Percentiles rank a stretch among this genome's conserved stretches.
These are phyloP conservation scores for Pseudachorutes palmiensis DNA, from an alignment of 1,140 invertebrate species.

Conservation along the genomic window DNA sequence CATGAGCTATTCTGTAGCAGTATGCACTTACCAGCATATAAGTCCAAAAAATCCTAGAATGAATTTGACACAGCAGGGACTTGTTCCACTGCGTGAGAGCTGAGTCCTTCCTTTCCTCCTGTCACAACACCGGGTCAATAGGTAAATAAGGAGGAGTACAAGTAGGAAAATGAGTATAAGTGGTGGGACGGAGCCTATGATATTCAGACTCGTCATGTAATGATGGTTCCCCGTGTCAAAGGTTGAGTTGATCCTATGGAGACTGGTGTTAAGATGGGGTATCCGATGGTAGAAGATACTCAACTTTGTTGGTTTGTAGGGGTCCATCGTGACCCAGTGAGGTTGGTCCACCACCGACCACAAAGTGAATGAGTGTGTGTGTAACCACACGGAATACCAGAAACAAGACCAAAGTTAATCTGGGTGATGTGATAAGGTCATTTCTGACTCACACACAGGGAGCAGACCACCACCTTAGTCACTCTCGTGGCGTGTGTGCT, in stretches of 20 bases:
- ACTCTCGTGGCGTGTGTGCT: no score
- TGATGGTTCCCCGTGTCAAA: slow-evolving; percentile 6
- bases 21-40: slow-evolving; percentile 61
- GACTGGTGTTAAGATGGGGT: not conserved
- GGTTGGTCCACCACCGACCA: not conserved
- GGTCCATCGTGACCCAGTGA: not conserved
- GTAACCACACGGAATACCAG: no score
- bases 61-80: slow-evolving; percentile 74
- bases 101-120: slow-evolving; percentile 71
- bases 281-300: not conserved
- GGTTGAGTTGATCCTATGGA: slow-evolving; percentile 3
- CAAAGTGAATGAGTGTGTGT: no score
- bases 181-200: not conserved
- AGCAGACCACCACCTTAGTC: not conserved
- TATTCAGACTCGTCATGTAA: not conserved
- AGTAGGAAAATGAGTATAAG: not conserved
- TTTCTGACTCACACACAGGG: not conserved
- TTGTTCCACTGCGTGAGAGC: slow-evolving; percentile 71
- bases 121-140: slow-evolving; percentile 88
- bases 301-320: not conserved
- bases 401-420: no score
- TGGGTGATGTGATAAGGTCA: no score
- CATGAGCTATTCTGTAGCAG: no score
- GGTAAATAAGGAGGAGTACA: slow-evolving; percentile 47
- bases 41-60: slow-evolving; percentile 73